Percentiles rank a stretch among this genome's conserved stretches.
These are phyloP conservation scores for Tinamus major DNA, from an alignment of 2,797 vertebrate species.

Conservation along the genomic window DNA sequence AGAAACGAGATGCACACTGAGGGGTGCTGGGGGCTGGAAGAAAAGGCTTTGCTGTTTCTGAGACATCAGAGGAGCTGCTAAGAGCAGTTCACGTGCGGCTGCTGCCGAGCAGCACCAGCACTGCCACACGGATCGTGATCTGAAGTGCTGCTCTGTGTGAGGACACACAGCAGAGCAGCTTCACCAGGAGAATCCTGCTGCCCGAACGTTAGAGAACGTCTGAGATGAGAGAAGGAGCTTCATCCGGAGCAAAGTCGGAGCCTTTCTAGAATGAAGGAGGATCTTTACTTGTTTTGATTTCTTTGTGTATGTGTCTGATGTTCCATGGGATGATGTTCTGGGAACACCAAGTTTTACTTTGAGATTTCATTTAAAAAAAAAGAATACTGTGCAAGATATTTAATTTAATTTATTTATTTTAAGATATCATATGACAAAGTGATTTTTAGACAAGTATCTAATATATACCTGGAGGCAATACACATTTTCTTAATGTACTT, in stretches of 20 bases:
- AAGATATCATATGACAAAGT: constrained; percentile 19
- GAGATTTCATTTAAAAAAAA: background rate
- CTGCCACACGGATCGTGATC: constrained; percentile 12
- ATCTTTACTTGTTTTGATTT: background rate
- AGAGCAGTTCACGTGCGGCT: constrained; percentile 43
- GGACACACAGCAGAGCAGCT: constrained; percentile 47
- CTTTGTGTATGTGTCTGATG: background rate
- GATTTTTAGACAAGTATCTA: constrained; percentile 47
- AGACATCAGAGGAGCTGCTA: constrained; percentile 39
- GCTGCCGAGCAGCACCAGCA: constrained; percentile 17
- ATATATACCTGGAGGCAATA: constrained; percentile 43
- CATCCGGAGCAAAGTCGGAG: background rate
- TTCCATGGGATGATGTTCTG: background rate
- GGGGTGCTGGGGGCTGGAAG: background rate
- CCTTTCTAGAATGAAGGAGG: background rate
- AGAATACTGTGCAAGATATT: background rate
- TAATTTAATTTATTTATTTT: constrained; percentile 4
- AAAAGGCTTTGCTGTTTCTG: constrained; percentile 26
- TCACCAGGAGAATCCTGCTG: constrained; percentile 10
- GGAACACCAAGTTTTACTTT: background rate
- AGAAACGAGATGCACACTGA: background rate
- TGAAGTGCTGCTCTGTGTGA: background rate
- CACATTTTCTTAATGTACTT: constrained; percentile 45
- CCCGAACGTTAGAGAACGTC: constrained; percentile 14
- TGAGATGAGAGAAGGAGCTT: background rate